A percentile compares a stretch with the other conserved stretches of the same genome.
Conservation (phyloP, 2,888 invertebrate species). For the Sinhomidia bicolor region DNA sequence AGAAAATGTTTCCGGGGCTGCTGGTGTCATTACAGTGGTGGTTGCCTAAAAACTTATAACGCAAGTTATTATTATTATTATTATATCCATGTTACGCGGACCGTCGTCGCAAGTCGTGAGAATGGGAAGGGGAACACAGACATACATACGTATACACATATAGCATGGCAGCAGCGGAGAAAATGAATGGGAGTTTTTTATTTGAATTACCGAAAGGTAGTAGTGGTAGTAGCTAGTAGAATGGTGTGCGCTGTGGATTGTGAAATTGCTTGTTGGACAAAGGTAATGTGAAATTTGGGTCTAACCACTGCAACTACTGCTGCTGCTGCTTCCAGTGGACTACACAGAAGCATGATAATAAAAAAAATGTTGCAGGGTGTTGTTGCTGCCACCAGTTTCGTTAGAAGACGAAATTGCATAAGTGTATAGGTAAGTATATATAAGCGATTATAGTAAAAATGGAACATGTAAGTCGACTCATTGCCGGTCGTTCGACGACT, state of each 20-base stretch:
- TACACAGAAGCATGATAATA: background rate
- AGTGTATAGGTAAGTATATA: too few relatives aligned
- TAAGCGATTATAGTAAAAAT: background rate
- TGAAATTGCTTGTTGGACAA: constrained; percentile 68
- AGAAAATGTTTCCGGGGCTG: constrained; percentile 51
- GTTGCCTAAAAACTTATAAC: background rate
- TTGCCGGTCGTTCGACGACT: constrained; percentile 26
- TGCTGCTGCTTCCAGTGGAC: background rate
- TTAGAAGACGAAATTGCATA: background rate
- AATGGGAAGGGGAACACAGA: background rate
- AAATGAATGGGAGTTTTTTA: constrained; percentile 41
- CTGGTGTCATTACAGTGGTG: background rate
- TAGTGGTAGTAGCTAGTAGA: background rate
- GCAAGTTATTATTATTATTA: too few relatives aligned
- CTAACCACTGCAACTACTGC: constrained; percentile 45
- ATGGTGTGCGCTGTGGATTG: constrained; percentile 49
- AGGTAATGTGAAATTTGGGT: constrained; percentile 65
- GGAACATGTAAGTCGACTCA: background rate
- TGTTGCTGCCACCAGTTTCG: background rate
- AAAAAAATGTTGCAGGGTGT: background rate
- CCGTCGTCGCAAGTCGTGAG: background rate
- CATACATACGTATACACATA: too few relatives aligned
- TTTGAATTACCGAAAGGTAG: constrained; percentile 36
- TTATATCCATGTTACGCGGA: too few relatives aligned
- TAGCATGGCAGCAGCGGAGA: too few relatives aligned